Evolutionary conservation across 2,113 vertebrate species (phyloP).

Genomic region (Boulengeromyrus knoepffleri): DNA sequence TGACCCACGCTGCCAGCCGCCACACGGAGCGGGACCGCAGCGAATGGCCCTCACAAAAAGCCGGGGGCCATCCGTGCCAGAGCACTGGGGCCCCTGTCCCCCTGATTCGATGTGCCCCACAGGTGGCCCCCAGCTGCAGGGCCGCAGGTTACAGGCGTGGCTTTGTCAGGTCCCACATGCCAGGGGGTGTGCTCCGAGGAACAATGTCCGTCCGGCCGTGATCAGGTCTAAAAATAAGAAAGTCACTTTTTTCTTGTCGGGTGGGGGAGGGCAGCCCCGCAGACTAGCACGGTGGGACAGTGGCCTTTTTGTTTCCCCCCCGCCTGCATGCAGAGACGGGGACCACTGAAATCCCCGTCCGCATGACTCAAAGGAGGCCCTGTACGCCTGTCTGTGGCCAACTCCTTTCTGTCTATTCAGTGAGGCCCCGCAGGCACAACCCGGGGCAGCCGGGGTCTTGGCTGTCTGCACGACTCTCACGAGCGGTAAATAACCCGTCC

Average conservation of each 20-base stretch:
- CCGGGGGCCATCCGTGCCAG: conserved; percentile 67
- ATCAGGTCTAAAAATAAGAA: conserved; percentile 83
- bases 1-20: conserved; percentile 53
- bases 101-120: conserved; percentile 93
- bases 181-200: conserved; percentile 66
- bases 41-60: conserved; percentile 71
- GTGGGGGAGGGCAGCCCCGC: conserved; percentile 68
- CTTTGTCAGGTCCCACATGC: conserved; percentile 63
- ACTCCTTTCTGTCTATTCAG: conserved; percentile 75
- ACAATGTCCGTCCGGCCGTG: conserved; percentile 72
- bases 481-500: conserved; percentile 30
- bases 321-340: conserved; percentile 71
- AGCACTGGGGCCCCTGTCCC: conserved; percentile 77
- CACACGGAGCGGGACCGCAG: conserved; percentile 55
- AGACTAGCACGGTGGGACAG: conserved; percentile 71
- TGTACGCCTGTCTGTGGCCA: conserved; percentile 68
- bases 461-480: conserved; percentile 28
- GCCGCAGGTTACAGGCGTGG: conserved; percentile 74
- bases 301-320: conserved; percentile 78
- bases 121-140: conserved; percentile 89
- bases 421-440: conserved; percentile 47
- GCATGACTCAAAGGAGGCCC: conserved; percentile 77
- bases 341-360: conserved; percentile 77
- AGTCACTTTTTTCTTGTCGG: conserved; percentile 49
- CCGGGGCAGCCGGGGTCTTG: conserved; percentile 28